Conservation (phyloP, 2,113 vertebrate species). For the Lepus europaeus region DNA sequence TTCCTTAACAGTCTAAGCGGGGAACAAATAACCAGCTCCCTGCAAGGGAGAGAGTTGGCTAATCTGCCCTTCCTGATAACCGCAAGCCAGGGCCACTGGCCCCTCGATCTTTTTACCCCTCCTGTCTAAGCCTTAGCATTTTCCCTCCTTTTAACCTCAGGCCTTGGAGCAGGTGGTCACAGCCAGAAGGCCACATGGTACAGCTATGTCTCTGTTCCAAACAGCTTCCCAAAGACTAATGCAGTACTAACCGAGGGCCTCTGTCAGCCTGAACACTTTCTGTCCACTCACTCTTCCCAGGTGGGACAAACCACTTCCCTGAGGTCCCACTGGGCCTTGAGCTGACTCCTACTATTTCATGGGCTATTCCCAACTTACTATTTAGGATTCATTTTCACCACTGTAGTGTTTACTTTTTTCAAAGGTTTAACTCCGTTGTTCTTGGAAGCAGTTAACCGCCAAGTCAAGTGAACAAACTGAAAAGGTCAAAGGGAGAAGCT, state of each 20-base stretch:
- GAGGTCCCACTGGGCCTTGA: background rate
- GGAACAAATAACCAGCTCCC: background rate
- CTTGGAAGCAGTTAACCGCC: conserved; percentile 36
- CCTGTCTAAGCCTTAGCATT: background rate
- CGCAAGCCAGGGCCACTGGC: background rate
- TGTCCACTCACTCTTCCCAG: background rate
- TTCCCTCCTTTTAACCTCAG: background rate
- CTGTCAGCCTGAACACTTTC: background rate
- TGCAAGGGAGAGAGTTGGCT: background rate
- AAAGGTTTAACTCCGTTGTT: background rate
- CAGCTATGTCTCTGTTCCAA: conserved; percentile 13
- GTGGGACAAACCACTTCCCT: background rate
- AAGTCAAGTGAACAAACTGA: conserved; percentile 9
- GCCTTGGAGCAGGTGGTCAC: background rate
- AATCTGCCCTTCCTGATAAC: conserved; percentile 34
- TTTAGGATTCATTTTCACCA: background rate
- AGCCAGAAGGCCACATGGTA: background rate
- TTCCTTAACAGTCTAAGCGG: background rate
- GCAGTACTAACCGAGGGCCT: background rate
- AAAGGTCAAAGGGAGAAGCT: conserved; percentile 19
- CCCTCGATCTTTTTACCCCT: background rate
- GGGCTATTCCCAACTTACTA: background rate
- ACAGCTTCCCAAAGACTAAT: background rate
- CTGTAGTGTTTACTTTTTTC: background rate
- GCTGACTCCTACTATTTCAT: background rate